These are phyloP conservation scores for Brachylomia viminalis DNA, from an alignment of 2,888 invertebrate species.

Conservation along the genomic window DNA sequence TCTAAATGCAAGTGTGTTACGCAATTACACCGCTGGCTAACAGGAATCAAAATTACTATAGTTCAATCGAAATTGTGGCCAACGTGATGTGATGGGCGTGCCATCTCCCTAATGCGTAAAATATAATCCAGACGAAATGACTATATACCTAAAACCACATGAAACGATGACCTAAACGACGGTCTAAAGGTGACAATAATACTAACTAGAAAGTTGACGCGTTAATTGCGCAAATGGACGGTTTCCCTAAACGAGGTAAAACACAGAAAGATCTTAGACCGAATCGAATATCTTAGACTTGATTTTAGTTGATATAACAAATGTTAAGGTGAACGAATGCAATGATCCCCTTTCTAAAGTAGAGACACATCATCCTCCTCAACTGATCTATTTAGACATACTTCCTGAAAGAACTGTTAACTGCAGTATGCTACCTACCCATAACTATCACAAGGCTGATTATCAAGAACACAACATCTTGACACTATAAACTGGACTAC, in stretches of 20 bases:
- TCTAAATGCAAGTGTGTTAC: no score
- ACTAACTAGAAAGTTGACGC: conserved; percentile 41
- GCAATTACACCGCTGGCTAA: not conserved
- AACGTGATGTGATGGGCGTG: conserved; percentile 12
- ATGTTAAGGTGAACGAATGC: no score
- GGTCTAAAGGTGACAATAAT: conserved; percentile 49
- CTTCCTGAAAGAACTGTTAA: no score
- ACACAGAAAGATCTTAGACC: not conserved
- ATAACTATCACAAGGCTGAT: no score
- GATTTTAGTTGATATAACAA: no score
- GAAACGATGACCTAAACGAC: conserved; percentile 24
- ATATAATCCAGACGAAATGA: conserved; percentile 15
- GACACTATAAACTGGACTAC: no score
- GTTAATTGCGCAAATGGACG: conserved; percentile 22
- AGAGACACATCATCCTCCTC: no score
- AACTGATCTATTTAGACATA: no score
- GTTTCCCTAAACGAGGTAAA: conserved; percentile 16
- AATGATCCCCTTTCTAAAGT: no score
- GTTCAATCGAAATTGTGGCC: not conserved
- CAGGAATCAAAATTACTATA: not conserved
- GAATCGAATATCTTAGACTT: no score
- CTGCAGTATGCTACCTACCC: no score
- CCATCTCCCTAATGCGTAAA: not conserved
- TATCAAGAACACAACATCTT: no score
- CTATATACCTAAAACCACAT: conserved; percentile 17